Conservation (phyloP, 2,797 vertebrate genomes). For the Malurus leucopterus region DNA sequence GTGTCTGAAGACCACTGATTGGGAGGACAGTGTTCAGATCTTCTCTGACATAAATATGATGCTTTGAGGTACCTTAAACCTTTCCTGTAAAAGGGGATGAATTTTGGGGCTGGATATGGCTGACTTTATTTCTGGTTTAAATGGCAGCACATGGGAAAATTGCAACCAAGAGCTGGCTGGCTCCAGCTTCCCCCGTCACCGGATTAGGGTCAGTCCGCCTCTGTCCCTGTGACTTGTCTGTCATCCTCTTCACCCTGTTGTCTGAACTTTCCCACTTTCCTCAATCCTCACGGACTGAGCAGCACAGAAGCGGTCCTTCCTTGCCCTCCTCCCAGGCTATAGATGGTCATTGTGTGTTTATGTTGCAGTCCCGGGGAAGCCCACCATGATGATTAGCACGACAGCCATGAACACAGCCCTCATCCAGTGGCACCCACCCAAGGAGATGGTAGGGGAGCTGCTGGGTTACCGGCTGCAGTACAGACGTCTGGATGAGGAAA, state of each 20-base stretch:
- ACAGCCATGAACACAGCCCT: conserved; percentile 92
- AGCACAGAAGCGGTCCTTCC: conserved; percentile 16
- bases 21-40: conserved; percentile 25
- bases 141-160: not conserved
- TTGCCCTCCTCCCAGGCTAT: conserved; percentile 41
- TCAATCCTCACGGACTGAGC: conserved; percentile 38
- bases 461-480: conserved; percentile 91
- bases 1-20: conserved; percentile 45
- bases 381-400: conserved; percentile 95
- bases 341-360: conserved; percentile 63
- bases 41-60: conserved; percentile 27
- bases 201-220: conserved; percentile 26
- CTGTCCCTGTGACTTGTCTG: conserved; percentile 45
- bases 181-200: conserved; percentile 5
- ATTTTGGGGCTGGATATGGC: conserved; percentile 25
- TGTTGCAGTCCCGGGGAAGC: conserved; percentile 89
- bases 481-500: conserved; percentile 84
- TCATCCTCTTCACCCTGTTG: conserved; percentile 42
- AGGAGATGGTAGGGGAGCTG: conserved; percentile 90
- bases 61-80: not conserved
- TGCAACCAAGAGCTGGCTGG: conserved; percentile 29
- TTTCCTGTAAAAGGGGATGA: conserved; percentile 35
- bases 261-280: conserved; percentile 50
- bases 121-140: conserved; percentile 16
- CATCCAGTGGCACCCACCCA: conserved; percentile 96